Evolutionary conservation across 2,888 invertebrate species (phyloP).

Genomic region (Cacoxenus indagator): DNA sequence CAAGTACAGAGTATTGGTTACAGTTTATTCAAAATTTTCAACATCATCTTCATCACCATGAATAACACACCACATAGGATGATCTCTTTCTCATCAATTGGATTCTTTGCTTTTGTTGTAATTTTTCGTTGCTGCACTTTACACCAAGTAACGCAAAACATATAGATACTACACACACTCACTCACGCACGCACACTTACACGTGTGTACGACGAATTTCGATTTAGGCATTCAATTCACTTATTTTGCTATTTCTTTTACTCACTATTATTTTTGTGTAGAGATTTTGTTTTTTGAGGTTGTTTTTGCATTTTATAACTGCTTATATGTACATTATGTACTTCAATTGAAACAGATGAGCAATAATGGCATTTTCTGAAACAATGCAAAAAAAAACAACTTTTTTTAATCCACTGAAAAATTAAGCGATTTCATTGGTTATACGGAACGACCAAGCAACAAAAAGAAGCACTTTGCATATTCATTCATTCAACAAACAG

Average conservation of each 20-base stretch:
- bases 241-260: conserved; percentile 2
- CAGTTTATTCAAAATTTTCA: conserved; percentile 43
- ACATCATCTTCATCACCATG: background rate
- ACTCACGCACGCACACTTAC: conserved; percentile 1
- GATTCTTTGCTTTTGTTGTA: conserved; percentile 16
- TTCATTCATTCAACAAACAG: conserved; percentile 18
- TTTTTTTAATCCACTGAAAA: background rate
- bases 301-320: conserved; percentile 9
- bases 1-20: conserved; percentile 50
- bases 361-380: conserved; percentile 22
- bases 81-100: conserved; percentile 21
- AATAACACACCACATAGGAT: background rate
- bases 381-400: background rate
- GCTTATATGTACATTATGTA: background rate
- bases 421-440: conserved; percentile 14
- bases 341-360: conserved; percentile 22
- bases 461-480: conserved; percentile 12
- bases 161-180: background rate
- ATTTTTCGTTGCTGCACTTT: conserved; percentile 21
- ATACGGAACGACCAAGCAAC: conserved; percentile 14
- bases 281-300: background rate
- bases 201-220: background rate
- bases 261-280: background rate
- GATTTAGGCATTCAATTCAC: conserved; percentile 10
- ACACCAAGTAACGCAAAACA: background rate